These are phyloP conservation scores for Athripsodes cinereus DNA, from an alignment of 2,888 invertebrate genomes.

Conservation along the genomic window DNA sequence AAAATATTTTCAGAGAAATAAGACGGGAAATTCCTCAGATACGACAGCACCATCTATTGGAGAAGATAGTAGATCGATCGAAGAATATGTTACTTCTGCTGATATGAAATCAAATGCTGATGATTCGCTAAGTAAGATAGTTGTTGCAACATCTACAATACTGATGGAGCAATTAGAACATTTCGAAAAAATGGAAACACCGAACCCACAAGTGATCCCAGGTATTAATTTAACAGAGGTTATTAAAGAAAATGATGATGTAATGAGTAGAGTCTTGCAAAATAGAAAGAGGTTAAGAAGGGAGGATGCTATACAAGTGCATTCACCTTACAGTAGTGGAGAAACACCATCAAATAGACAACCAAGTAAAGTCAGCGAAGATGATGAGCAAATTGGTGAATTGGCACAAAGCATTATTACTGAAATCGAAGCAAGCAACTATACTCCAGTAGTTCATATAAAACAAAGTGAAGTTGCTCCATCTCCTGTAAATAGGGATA, in stretches of 20 bases:
- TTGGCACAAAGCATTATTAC: conserved; percentile 25
- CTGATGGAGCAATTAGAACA: conserved; percentile 25
- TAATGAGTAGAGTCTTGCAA: conserved; percentile 33
- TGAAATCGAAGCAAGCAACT: conserved; percentile 22
- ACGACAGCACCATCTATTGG: conserved; percentile 37
- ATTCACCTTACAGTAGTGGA: conserved; percentile 37
- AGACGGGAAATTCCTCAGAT: conserved; percentile 40
- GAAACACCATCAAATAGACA: conserved; percentile 37
- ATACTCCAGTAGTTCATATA: conserved; percentile 15
- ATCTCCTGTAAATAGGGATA: not conserved
- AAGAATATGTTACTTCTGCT: conserved; percentile 16
- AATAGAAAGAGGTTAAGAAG: conserved; percentile 45
- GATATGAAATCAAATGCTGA: conserved; percentile 16
- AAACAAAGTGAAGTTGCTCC: conserved; percentile 10
- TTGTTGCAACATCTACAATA: conserved; percentile 20
- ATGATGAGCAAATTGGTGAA: conserved; percentile 33
- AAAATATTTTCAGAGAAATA: conserved; percentile 44
- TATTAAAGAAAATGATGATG: conserved; percentile 18
- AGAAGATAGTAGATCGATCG: conserved; percentile 34
- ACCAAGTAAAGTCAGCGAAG: conserved; percentile 46
- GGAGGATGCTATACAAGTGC: conserved; percentile 48
- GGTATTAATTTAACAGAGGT: conserved; percentile 22
- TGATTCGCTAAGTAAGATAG: conserved; percentile 24
- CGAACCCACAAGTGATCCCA: conserved; percentile 5
- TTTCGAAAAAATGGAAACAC: conserved; percentile 23